Base-by-base conservation (phyloP, 2,888 invertebrate species). In the Leptinotarsa juncta region DNA sequence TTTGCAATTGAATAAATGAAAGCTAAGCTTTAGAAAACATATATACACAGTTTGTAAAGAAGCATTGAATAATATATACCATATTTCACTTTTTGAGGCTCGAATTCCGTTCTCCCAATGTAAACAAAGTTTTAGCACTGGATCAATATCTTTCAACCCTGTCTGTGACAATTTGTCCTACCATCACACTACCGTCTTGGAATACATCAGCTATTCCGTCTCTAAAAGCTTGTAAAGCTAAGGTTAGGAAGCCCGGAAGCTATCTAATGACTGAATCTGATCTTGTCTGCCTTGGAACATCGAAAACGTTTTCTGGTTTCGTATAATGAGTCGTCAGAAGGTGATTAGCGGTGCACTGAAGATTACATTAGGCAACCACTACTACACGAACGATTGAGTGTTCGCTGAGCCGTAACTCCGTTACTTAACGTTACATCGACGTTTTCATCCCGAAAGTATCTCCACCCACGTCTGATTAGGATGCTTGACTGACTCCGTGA, bases 231-330 rank as follows among this genome's bases (percentile, higher is more conserved):
- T 77, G 77, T 70, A 69, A 71, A 42, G 51, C 70, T 67, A 55
- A 73, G 70, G 77, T 78, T 76, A 77, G 78, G 76, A 76, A 74
- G 75, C 79, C 83, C 81, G 83, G 82, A 82, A 80, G 78, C 77
- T 73, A 77, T 71, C 79, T 81, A 81, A 83, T 81, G 73, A 69
- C 69, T 51, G 65, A 69, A 67, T 65, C 53, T 55, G 62, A 69
- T 72, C 62, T 57, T 79, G 79, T 78, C 78, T 77, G 77, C 73
- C 78, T 77, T 78, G 74, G 81, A 81, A 85, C 85, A 85, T 80
- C 79, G 85, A 85, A 85, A 85, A 79, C 85, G 85, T 85, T 86
- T 85, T 85, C 85, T 84, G 82, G 83, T 82, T 81, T 79, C 81
- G 84, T 83, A 85, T 85, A 85, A 85, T 85, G 57, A 69, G 81